Base-by-base conservation (phyloP, 2,113 vertebrate genomes). In the Mellivora capensis region DNA sequence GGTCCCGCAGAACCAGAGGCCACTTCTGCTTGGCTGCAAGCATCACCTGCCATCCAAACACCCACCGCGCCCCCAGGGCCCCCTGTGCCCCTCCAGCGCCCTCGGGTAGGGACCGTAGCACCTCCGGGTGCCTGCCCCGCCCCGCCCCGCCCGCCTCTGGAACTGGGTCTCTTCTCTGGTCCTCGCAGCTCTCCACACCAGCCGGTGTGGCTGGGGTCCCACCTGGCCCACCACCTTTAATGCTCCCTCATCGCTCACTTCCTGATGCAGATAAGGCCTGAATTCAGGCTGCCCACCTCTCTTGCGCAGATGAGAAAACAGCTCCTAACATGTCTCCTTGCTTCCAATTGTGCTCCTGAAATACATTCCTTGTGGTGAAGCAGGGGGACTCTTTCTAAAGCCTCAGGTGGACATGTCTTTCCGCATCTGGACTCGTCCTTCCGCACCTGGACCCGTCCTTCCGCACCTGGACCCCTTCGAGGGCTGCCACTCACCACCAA, bases 321-420 rank as follows among this genome's bases (percentile, higher is more conserved):
- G 52, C n/a, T 37, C 23, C 57, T 14, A 1, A 17, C 1, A 1
- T 1, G 9, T 4, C 29, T 62, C 31, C 42, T 7, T 21, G 61
- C 44, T 86, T 49, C 44, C 20, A 39, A 23, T 29, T 61, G 14
- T 49, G 59, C 4, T 42, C 11, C 18, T 44, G 69, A 69, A 49
- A 18, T 23, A 27, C n/a, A 20, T 47, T 64, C 17, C 11, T 84
- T n/a, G 31, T 42, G 44, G 77, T 11, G 47, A 72, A 94, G 44
- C 31, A 10, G 2, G 29, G 71, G 71, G 20, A 39, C 25, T 7
- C 17, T 83, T 74, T 87, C 76, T 52, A 11, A 90, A 87, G 44
- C 15, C 25, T 21, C 10, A 54, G 39, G 4, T 10, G 6, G 4
- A 10, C 17, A 4, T 31, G 27, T 11, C 31, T 37, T 89, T 86